phyloP scores from a whole-genome alignment of 1,140 invertebrate genomes.

The Argopecten irradians region DNA sequence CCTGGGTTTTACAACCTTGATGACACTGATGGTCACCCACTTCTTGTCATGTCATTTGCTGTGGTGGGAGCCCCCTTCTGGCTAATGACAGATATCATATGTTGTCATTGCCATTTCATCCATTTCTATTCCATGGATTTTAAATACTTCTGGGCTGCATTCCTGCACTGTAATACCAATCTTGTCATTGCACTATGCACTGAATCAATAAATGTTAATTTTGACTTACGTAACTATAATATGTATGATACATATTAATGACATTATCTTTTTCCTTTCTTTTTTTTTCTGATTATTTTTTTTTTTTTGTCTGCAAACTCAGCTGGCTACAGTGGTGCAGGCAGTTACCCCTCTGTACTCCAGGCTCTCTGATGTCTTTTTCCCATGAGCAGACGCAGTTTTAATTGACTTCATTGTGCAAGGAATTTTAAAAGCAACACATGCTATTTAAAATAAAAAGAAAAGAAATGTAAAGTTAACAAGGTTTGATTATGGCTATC shows the following conservation, averaged over 20 bases:
- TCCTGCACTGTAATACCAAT: background rate
- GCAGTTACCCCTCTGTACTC: background rate
- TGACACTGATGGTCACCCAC: background rate
- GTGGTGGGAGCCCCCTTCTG: background rate
- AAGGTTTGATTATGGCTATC: background rate
- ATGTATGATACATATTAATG: background rate
- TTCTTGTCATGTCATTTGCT: background rate
- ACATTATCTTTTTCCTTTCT: too few relatives aligned
- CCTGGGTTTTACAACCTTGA: background rate
- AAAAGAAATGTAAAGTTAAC: slow-evolving; percentile 12
- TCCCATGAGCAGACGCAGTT: slow-evolving; percentile 14
- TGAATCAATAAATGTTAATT: background rate
- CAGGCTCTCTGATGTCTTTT: slow-evolving; percentile 1
- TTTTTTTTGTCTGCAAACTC: background rate
- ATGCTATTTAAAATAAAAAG: slow-evolving; percentile 23
- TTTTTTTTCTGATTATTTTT: background rate
- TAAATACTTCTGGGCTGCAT: background rate
- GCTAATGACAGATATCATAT: background rate
- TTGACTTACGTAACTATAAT: slow-evolving; percentile 10
- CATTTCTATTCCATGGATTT: background rate
- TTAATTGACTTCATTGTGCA: slow-evolving; percentile 22
- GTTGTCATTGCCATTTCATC: background rate
- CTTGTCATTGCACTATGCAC: background rate
- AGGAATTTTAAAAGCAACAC: slow-evolving; percentile 22
- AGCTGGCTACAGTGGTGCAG: background rate